These are phyloP conservation scores for Sycophila texana DNA, from an alignment of 2,888 invertebrate species.

Conservation along the genomic window DNA sequence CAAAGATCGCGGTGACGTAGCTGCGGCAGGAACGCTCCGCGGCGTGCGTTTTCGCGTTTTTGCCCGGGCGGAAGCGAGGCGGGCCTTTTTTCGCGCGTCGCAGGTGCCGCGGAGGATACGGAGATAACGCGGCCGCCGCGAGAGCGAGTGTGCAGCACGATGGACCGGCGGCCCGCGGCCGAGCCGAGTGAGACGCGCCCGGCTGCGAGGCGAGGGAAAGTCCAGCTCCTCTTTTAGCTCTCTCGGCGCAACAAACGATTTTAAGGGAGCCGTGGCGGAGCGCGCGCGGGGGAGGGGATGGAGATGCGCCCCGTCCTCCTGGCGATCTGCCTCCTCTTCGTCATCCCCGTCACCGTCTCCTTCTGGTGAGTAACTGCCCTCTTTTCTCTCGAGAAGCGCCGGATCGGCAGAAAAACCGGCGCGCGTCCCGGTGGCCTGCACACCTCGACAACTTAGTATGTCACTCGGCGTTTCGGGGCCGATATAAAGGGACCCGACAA, in stretches of 20 bases:
- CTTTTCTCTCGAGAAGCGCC: background rate
- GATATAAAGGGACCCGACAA: slow-evolving; percentile 15
- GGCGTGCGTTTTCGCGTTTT: slow-evolving; percentile 62
- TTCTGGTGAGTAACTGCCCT: slow-evolving; percentile 86
- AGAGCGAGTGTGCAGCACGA: too few relatives aligned
- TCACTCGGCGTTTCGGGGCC: slow-evolving; percentile 41
- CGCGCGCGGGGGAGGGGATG: slow-evolving; percentile 63
- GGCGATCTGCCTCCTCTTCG: slow-evolving; percentile 89
- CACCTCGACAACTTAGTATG: slow-evolving; percentile 31
- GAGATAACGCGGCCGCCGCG: too few relatives aligned
- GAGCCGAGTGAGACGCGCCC: background rate
- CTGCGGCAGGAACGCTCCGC: slow-evolving; percentile 77
- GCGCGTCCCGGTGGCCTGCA: background rate
- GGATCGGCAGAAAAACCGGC: background rate
- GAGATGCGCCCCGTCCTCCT: slow-evolving; percentile 87
- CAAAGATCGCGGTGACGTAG: slow-evolving; percentile 74
- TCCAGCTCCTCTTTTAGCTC: background rate
- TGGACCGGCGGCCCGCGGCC: background rate
- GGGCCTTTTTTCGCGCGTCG: background rate
- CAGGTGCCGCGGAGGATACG: background rate
- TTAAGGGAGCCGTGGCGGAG: background rate
- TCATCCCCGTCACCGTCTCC: slow-evolving; percentile 91
- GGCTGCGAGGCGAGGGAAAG: background rate
- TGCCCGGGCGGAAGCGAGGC: slow-evolving; percentile 39
- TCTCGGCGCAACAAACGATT: background rate